Percentiles rank a stretch among this genome's conserved stretches.
These are phyloP conservation scores for Drosophila carrolli DNA, from an alignment of 1,140 invertebrate species.

Conservation along the genomic window DNA sequence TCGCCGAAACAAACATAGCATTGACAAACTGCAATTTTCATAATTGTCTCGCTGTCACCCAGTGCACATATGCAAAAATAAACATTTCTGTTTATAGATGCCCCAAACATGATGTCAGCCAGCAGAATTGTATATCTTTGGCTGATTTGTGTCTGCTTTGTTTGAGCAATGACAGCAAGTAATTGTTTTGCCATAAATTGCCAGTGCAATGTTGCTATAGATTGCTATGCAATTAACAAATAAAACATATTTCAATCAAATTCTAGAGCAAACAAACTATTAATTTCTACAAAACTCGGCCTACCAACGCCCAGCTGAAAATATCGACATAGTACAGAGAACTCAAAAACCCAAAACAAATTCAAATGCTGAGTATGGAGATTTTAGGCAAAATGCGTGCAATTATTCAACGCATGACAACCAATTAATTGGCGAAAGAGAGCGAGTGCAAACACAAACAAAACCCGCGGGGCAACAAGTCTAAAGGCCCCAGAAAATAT, in stretches of 20 bases:
- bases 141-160: slow-evolving; percentile 17
- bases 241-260: slow-evolving; percentile 63
- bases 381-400: slow-evolving; percentile 56
- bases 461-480: slow-evolving; percentile 43
- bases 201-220: slow-evolving; percentile 19
- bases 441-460: slow-evolving; percentile 23
- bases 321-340: slow-evolving; percentile 36
- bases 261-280: slow-evolving; percentile 61
- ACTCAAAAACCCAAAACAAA: slow-evolving; percentile 6
- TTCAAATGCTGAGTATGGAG: slow-evolving; percentile 34
- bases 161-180: slow-evolving; percentile 59
- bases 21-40: slow-evolving; percentile 55
- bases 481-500: slow-evolving; percentile 36
- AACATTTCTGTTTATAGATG: slow-evolving; percentile 35
- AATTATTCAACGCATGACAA: slow-evolving; percentile 66
- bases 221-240: slow-evolving; percentile 41
- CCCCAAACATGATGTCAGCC: slow-evolving; percentile 54
- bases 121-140: slow-evolving; percentile 14
- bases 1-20: slow-evolving; percentile 25
- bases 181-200: slow-evolving; percentile 60
- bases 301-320: slow-evolving; percentile 32
- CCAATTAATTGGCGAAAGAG: slow-evolving; percentile 55
- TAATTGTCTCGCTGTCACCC: slow-evolving; percentile 48
- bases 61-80: slow-evolving; percentile 30
- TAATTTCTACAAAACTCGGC: slow-evolving; percentile 36